These are phyloP conservation scores for Nymphalis c-album DNA, from an alignment of 2,888 invertebrate genomes.

Conservation along the genomic window DNA sequence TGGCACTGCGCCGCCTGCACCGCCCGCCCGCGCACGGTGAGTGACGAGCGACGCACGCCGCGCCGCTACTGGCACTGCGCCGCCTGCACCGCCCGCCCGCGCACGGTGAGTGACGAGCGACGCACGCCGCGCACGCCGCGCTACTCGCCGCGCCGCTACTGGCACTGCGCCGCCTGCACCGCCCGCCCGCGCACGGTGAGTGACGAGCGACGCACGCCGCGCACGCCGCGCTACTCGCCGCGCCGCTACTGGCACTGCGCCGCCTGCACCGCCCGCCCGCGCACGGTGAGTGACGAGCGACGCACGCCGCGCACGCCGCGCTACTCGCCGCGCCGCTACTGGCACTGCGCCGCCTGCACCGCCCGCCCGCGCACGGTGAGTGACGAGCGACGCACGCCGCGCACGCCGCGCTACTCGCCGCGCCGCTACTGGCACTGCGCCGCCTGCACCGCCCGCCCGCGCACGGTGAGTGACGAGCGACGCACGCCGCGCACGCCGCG, in stretches of 20 bases:
- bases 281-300: conserved; percentile 38
- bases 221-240: conserved; percentile 55
- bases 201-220: conserved; percentile 55
- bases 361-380: not conserved
- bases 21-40: conserved; percentile 48
- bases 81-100: too few relatives aligned
- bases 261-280: conserved; percentile 40
- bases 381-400: conserved; percentile 58
- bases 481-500: conserved; percentile 54
- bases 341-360: too few relatives aligned
- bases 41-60: not conserved
- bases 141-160: conserved; percentile 67
- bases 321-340: too few relatives aligned
- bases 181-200: too few relatives aligned
- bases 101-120: conserved; percentile 50
- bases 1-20: too few relatives aligned
- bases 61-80: too few relatives aligned
- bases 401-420: conserved; percentile 63
- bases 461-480: too few relatives aligned
- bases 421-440: conserved; percentile 52
- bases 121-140: conserved; percentile 53
- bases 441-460: conserved; percentile 60
- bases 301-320: not conserved
- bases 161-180: conserved; percentile 57
- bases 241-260: conserved; percentile 38